Base-by-base conservation (phyloP, 2,888 invertebrate species). In the Apoderus coryli region DNA sequence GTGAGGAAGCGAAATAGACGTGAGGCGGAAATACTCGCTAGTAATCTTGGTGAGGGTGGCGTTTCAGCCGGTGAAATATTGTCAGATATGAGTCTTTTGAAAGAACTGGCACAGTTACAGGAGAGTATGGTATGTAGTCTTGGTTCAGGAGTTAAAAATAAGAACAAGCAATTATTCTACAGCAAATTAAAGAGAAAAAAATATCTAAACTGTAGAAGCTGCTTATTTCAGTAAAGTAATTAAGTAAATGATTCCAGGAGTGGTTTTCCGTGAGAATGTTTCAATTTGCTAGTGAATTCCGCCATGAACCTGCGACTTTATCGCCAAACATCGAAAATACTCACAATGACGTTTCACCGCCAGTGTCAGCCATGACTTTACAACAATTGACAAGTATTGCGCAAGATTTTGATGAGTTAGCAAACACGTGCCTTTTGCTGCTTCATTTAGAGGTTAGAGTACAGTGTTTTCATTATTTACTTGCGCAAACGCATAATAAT, bases 391-490 rank as follows among this genome's bases (percentile, higher is more conserved):
- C 69, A 5, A 68, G 74, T 38, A 67, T 84, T 29, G 79, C 82
- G 0, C 62, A 72, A 42, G 81, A 82, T 40, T 89, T 88, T 53
- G 80, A 88, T 51, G 86, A 89, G 46, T 67, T 92, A 32, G 78
- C 89, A 1, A 84, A 90, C 50, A 89, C 84, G 31, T 92, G 92
- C 49, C 66, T 95, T 35, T 63, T 96, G 23, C 76, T 95, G 35
- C 62, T 95, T 31, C 93, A 95, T 64, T 65, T 95, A 44, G 95
- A 96, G 68, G 76, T 72, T 82, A 36, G 92, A 34, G 90, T 95
- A 24, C 90, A 92, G 54, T 95, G 93, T 59, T 93, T 95, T 64
- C 88, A 88, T 63, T 90, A 89, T 61, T 64, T 95, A 41, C 67
- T 57, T 33, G 55, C 56, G 1, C 56, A 56, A 33, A 52, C 52